Conservation (phyloP, 2,113 vertebrate genomes). For the Cinclus mexicanus region DNA sequence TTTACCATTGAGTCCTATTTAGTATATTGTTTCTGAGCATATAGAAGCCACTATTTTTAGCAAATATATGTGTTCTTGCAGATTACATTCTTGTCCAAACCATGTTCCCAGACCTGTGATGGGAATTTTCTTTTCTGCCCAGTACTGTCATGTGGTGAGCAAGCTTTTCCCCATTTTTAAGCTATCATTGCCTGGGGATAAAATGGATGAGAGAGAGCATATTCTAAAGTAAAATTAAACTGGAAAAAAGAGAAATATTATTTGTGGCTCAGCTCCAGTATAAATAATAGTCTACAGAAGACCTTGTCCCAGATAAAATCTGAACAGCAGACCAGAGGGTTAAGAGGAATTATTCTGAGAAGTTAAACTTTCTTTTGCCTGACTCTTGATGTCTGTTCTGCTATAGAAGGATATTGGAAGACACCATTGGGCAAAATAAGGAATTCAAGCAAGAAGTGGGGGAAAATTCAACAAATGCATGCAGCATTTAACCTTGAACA, state of each 20-base stretch:
- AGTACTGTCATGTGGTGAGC: not conserved
- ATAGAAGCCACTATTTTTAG: not conserved
- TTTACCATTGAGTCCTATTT: not conserved
- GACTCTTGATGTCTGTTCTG: not conserved
- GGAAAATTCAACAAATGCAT: not conserved
- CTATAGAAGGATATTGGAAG: not conserved
- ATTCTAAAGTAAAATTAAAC: conserved; percentile 27
- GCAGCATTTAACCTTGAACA: not conserved
- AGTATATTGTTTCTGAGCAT: not conserved
- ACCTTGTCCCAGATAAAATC: conserved; percentile 3
- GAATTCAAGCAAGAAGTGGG: not conserved
- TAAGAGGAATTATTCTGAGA: not conserved
- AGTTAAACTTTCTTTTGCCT: not conserved
- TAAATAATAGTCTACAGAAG: not conserved
- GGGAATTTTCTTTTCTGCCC: not conserved
- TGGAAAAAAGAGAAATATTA: not conserved
- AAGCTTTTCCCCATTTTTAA: not conserved
- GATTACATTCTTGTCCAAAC: not conserved
- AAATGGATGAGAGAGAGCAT: not conserved
- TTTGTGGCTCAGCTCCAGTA: not conserved
- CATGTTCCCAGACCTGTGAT: not conserved
- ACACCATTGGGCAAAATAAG: not conserved
- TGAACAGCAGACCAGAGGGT: not conserved
- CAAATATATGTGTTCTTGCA: not conserved
- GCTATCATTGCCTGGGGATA: not conserved